Evolutionary conservation across 2,797 vertebrate genomes (phyloP).

Genomic region (Parotocinclus haroldoi): DNA sequence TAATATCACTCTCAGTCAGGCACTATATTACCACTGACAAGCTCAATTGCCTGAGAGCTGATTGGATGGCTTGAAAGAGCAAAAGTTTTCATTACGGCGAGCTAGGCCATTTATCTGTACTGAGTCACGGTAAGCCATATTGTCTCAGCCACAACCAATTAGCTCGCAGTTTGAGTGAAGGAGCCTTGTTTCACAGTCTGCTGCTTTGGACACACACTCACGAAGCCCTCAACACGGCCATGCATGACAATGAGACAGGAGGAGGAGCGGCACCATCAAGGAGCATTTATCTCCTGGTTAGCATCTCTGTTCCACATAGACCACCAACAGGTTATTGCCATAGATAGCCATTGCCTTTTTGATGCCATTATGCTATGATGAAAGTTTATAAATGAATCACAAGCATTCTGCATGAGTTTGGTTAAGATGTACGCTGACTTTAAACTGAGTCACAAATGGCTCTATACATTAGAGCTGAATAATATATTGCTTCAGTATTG

Average conservation of each 20-base stretch:
- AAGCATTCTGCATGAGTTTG: too few species aligned
- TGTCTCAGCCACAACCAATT: constrained; percentile 54
- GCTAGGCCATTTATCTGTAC: constrained; percentile 34
- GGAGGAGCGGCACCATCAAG: constrained; percentile 38
- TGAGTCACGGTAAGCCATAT: constrained; percentile 45
- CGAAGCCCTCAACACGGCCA: constrained; percentile 34
- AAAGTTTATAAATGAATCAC: too few species aligned
- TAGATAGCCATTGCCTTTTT: constrained; percentile 2
- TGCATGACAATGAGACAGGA: constrained; percentile 41
- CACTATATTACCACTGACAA: background rate
- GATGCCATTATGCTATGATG: background rate
- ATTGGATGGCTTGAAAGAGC: constrained; percentile 30
- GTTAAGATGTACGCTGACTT: too few species aligned
- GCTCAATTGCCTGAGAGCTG: constrained; percentile 14
- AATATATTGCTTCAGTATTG: too few species aligned
- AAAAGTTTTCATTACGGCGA: constrained; percentile 36
- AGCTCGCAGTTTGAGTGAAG: constrained; percentile 50
- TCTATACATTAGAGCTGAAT: too few species aligned
- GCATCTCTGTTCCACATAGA: constrained; percentile 5
- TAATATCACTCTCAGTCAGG: too few species aligned
- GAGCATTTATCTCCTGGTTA: constrained; percentile 38
- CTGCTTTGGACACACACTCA: constrained; percentile 32
- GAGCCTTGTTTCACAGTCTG: constrained; percentile 54
- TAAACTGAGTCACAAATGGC: too few species aligned
- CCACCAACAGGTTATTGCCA: constrained; percentile 20